phyloP scores from a whole-genome alignment of 2,113 vertebrate genomes.

The Lepus timidus region DNA sequence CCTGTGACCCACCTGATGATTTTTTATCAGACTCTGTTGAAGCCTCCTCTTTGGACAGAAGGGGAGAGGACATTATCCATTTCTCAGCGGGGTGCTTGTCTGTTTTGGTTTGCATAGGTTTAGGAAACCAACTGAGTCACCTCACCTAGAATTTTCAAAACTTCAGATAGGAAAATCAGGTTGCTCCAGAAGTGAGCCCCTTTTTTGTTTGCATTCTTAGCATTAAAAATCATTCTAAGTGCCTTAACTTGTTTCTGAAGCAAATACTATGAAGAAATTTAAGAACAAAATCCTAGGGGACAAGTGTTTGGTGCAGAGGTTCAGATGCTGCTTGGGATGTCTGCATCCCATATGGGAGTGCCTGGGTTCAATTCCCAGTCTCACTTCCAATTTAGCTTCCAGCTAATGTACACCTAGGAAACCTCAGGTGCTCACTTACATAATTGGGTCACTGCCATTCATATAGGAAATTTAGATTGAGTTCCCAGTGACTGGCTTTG shows the following conservation, averaged over 20 bases:
- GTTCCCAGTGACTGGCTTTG: too few relatives aligned
- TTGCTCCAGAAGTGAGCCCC: background rate
- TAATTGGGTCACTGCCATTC: too few relatives aligned
- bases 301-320: too few relatives aligned
- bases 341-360: too few relatives aligned
- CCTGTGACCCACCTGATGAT: background rate
- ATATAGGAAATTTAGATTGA: too few relatives aligned
- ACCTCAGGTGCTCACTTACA: too few relatives aligned
- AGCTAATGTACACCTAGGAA: too few relatives aligned
- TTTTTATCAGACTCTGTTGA: background rate
- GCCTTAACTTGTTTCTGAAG: background rate
- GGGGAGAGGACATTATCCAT: background rate
- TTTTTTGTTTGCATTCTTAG: background rate
- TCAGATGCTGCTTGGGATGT: too few relatives aligned
- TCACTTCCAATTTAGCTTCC: too few relatives aligned
- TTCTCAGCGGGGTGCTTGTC: background rate
- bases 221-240: background rate
- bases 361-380: too few relatives aligned
- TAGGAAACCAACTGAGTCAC: background rate
- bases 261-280: background rate
- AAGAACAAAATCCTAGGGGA: background rate
- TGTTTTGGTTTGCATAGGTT: background rate
- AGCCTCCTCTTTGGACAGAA: background rate
- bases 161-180: background rate
- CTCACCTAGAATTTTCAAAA: conserved; percentile 20